Evolutionary conservation across 2,113 vertebrate species (phyloP).

Genomic region (Pterophyllum scalare): DNA sequence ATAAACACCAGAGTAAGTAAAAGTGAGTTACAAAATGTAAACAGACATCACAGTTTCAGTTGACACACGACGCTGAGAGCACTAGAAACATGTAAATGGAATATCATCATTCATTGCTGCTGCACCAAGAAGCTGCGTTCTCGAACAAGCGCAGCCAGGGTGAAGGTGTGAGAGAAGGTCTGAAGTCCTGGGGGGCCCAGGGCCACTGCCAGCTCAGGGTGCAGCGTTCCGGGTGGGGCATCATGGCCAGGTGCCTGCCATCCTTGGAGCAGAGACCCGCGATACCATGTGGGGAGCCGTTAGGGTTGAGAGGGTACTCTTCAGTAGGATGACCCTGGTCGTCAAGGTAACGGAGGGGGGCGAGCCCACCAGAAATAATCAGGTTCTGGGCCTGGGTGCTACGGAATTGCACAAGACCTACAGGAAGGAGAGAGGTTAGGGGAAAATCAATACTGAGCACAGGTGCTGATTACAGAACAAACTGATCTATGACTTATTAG

Average conservation of each 20-base stretch:
- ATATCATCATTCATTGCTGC: conserved; percentile 22
- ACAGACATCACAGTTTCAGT: background rate
- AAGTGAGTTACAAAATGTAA: background rate
- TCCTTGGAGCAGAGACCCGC: conserved; percentile 88
- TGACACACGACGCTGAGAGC: background rate
- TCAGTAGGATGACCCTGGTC: conserved; percentile 85
- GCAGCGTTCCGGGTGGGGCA: conserved; percentile 92
- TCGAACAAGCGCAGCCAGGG: conserved; percentile 90
- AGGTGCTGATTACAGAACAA: conserved; percentile 18
- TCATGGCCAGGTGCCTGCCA: conserved; percentile 90
- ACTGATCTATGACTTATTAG: conserved; percentile 16
- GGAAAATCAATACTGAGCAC: conserved; percentile 32
- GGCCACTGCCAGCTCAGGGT: conserved; percentile 93
- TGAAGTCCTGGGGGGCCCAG: conserved; percentile 82
- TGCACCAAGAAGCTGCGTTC: conserved; percentile 88
- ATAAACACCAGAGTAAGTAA: background rate
- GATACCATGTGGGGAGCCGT: conserved; percentile 85
- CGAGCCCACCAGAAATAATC: conserved; percentile 75
- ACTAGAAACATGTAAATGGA: background rate
- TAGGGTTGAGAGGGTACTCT: conserved; percentile 90
- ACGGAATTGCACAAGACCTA: conserved; percentile 89
- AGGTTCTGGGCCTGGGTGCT: conserved; percentile 68
- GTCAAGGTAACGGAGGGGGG: conserved; percentile 87
- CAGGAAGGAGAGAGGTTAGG: background rate
- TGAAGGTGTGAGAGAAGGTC: conserved; percentile 74